Evolutionary conservation across 2,113 vertebrate species (phyloP).

Genomic region (Gopherus flavomarginatus): DNA sequence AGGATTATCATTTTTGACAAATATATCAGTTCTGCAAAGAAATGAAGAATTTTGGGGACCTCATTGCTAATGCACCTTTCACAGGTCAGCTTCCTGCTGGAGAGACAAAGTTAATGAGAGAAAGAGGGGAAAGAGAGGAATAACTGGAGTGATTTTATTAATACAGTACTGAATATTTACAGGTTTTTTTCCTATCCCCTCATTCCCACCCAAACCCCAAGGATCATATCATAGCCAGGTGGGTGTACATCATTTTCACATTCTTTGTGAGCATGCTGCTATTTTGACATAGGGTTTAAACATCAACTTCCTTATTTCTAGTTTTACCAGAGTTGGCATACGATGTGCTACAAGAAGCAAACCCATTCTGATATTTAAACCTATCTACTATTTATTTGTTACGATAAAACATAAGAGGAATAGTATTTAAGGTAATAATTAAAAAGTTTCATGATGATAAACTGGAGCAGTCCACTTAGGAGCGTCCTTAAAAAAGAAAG

Average conservation of each 20-base stretch:
- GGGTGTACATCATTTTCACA: not conserved
- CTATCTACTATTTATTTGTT: not conserved
- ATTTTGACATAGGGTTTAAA: not conserved
- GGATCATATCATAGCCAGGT: not conserved
- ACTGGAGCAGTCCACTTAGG: not conserved
- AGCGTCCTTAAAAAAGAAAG: not conserved
- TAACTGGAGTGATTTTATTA: not conserved
- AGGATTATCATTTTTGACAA: not conserved
- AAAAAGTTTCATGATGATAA: not conserved
- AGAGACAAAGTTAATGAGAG: not conserved
- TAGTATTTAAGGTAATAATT: not conserved
- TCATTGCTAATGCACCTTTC: not conserved
- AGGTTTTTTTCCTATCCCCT: not conserved
- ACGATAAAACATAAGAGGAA: not conserved
- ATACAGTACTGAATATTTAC: not conserved
- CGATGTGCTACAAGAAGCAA: not conserved
- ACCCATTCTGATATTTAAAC: not conserved
- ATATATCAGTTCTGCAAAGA: not conserved
- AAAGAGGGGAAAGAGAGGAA: not conserved
- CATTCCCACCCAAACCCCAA: not conserved
- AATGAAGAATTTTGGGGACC: not conserved
- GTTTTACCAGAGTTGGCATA: not conserved
- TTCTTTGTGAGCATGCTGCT: not conserved
- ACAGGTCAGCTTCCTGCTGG: not conserved
- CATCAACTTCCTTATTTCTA: too few species aligned